Evolutionary conservation across 2,888 invertebrate species (phyloP), one percentile per base, ranked within the genome.

Genomic region (Neoascia interrupta): DNA sequence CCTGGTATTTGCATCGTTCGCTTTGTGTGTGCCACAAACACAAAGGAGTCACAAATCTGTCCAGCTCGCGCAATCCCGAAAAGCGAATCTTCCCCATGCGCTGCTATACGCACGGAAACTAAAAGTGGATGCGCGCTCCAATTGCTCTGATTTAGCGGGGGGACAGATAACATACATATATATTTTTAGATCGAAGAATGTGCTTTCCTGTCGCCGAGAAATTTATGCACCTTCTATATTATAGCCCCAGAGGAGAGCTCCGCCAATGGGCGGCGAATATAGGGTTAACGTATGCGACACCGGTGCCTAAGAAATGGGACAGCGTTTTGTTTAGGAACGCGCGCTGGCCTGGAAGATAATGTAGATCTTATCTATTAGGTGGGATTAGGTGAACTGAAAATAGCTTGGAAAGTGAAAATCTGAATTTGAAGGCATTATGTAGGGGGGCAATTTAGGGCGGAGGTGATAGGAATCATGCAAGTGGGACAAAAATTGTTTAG

Each of bases 31-130:
- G 56, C 39, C 23, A 66, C n/a, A n/a, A n/a, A n/a, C 79, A 79
- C 79, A 79, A 79, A 79, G 73, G 61, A 73, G 66, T 60, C 73
- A 79, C 79, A 79, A 79, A 79, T 79, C 73, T 79, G 73, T 73
- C 79, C 64, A 47, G 8, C 26, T 8, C 8, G 53, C 6, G 36
- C 56, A 37, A 31, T 58, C 60, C 70, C 60, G 37, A 56, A 66
- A 45, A 79, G 73, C 66, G 73, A 73, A 73, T 73, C 73, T 66
- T 73, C 64, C 64, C 41, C 34, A 45, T 16, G 23, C 16, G 3
- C 21, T n/a, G n/a, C n/a, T n/a, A n/a, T n/a, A 26, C 26, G 34
- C 31, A 43, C 53, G 43, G 18, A 60, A 66, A 45, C 56, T 19
- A 64, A 66, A 79, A 72, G 72, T 64, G 43, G 61, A 72, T 54